Evolutionary conservation across 2,888 invertebrate genomes (phyloP).

Genomic region (Pyralis farinalis): DNA sequence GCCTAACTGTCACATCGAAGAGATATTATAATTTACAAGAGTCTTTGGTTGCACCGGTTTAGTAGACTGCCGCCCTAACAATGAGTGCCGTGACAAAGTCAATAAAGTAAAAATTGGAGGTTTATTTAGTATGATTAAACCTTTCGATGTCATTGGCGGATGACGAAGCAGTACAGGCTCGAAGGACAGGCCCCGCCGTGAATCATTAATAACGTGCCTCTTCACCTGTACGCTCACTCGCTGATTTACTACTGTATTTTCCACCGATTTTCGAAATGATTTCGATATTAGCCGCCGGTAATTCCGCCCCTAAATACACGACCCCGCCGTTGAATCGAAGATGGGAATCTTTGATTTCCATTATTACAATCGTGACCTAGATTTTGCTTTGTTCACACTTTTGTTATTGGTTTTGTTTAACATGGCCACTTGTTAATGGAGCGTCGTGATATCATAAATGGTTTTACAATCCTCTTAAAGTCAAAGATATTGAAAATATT

Average conservation of each 20-base stretch:
- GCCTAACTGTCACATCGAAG: too few species aligned
- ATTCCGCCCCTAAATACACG: constrained; percentile 10
- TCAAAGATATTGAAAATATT: too few species aligned
- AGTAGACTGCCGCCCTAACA: neutral
- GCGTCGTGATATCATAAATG: too few species aligned
- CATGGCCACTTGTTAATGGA: neutral
- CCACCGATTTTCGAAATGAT: constrained; percentile 12
- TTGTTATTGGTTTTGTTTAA: constrained; percentile 5
- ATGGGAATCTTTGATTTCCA: constrained; percentile 10
- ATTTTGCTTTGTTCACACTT: constrained; percentile 1
- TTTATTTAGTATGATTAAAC: constrained; percentile 10
- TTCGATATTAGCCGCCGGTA: constrained; percentile 6
- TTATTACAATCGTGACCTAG: constrained; percentile 8
- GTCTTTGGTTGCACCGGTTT: too few species aligned
- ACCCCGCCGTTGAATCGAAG: constrained; percentile 6
- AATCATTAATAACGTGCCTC: constrained; percentile 53
- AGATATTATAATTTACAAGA: too few species aligned
- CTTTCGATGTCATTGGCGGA: constrained; percentile 11
- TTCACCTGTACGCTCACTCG: constrained; percentile 51
- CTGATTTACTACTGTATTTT: constrained; percentile 31
- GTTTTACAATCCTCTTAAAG: too few species aligned
- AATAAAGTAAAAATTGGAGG: neutral
- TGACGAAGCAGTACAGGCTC: constrained; percentile 18
- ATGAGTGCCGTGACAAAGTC: constrained; percentile 22
- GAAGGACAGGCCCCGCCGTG: constrained; percentile 31